A percentile compares a stretch with the other conserved stretches of the same genome.
phyloP scores from a whole-genome alignment of 2,113 vertebrate species.

The Columbina picui region DNA sequence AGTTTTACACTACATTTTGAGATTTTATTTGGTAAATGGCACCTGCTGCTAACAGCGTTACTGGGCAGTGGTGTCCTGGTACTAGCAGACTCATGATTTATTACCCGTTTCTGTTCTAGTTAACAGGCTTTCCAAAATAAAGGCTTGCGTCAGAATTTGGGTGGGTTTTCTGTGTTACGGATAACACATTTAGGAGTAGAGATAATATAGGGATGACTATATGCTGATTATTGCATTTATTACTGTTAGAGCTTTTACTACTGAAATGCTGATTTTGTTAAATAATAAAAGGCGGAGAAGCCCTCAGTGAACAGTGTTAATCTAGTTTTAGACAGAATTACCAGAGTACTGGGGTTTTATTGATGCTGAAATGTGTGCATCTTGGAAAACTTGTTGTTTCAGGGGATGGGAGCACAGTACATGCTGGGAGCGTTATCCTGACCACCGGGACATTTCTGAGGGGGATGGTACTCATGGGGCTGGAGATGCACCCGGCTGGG shows the following conservation, averaged over 20 bases:
- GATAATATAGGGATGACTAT: not conserved
- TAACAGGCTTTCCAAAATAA: not conserved
- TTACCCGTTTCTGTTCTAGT: not conserved
- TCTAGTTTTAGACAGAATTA: not conserved
- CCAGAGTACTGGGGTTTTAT: not conserved
- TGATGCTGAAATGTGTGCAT: rapidly evolving
- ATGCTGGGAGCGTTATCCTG: slow-evolving; percentile 84
- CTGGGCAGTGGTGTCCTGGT: rapidly evolving
- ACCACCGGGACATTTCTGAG: slow-evolving; percentile 94
- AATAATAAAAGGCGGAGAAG: not conserved
- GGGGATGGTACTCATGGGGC: slow-evolving; percentile 85
- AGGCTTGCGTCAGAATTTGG: not conserved
- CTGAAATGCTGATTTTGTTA: not conserved
- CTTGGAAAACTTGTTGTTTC: not conserved
- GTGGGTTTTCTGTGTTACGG: not conserved
- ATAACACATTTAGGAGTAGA: not conserved
- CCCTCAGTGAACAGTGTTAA: not conserved
- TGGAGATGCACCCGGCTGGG: slow-evolving; percentile 83
- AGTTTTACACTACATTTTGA: not conserved
- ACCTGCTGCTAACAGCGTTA: rapidly evolving
- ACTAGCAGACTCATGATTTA: not conserved
- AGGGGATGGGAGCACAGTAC: slow-evolving; percentile 79
- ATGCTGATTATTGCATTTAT: not conserved
- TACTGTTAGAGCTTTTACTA: not conserved
- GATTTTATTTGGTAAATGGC: not conserved